Base-by-base conservation (phyloP, 2,797 vertebrate species). In the Neomorphus geoffroyi region DNA sequence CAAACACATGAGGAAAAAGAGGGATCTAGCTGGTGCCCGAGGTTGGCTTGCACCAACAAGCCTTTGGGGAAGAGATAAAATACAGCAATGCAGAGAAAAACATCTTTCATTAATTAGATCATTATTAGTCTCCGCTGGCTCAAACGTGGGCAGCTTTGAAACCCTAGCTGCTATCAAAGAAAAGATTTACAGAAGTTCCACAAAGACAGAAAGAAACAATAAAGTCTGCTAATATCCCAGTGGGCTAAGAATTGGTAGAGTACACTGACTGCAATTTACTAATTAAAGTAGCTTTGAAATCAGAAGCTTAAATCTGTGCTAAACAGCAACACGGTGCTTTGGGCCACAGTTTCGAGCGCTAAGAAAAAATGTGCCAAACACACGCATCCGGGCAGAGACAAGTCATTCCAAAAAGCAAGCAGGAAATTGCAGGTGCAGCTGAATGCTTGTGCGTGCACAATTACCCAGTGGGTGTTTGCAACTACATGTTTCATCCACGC, bases 91-190 rank as follows among this genome's bases (percentile, higher is more conserved):
- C 53, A 86, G 70, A 88, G 94, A 79, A 92, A 96, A 96, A 96
- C 80, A 86, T 88, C 87, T 90, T 94, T 85, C 91, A 93, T 94
- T 96, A 96, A 97, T 97, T 96, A 93, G 91, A 96, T 94, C 83
- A 87, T 96, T 96, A 95, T 94, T 92, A 88, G 91, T 88, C 92
- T 96, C 95, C 88, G 88, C 86, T 93, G 90, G 80, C 92, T 97
- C 65, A 78, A 92, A 94, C 3, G 10, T 74, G 89, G 88, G 95
- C 84, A 87, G 95, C 88, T 88, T 94, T 95, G 94, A 96, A 96
- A 95, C 90, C 60, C 83, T 65, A 39, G 74, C 88, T 89, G 90
- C 91, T 94, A 95, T 96, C 96, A 93, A 95, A 94, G 92, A 67
- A 90, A 92, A 96, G 90, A 94, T 93, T 96, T 97, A 87, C 92